phyloP scores from a whole-genome alignment of 2,113 vertebrate genomes.

The Chamaea fasciata region DNA sequence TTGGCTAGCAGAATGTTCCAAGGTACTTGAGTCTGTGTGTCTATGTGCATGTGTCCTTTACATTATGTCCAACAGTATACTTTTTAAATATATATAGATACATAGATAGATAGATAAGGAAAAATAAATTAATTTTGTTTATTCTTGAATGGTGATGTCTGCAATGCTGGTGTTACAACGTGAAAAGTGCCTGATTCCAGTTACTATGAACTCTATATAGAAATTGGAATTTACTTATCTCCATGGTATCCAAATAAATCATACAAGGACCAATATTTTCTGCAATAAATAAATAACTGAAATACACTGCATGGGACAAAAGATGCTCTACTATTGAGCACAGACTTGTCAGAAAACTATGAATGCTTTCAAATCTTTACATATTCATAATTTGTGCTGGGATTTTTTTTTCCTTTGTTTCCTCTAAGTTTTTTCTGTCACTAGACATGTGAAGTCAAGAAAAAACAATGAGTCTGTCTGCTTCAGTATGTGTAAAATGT shows the following conservation, averaged over 20 bases:
- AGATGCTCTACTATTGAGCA: background rate
- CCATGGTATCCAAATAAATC: background rate
- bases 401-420: background rate
- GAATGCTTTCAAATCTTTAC: background rate
- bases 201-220: background rate
- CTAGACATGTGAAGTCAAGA: background rate
- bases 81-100: background rate
- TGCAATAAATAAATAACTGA: background rate
- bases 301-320: background rate
- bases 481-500: background rate
- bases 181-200: background rate
- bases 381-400: background rate
- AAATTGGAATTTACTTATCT: background rate
- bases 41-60: background rate
- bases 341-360: background rate
- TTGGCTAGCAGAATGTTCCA: background rate
- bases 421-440: background rate
- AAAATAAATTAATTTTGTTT: background rate
- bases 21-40: background rate
- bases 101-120: background rate
- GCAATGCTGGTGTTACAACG: background rate
- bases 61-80: background rate
- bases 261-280: background rate
- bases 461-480: background rate
- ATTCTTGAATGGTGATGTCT: background rate